Evolutionary conservation across 2,888 invertebrate species (phyloP), one percentile per base, ranked within the genome.

Genomic region (Eupithecia centaureata): DNA sequence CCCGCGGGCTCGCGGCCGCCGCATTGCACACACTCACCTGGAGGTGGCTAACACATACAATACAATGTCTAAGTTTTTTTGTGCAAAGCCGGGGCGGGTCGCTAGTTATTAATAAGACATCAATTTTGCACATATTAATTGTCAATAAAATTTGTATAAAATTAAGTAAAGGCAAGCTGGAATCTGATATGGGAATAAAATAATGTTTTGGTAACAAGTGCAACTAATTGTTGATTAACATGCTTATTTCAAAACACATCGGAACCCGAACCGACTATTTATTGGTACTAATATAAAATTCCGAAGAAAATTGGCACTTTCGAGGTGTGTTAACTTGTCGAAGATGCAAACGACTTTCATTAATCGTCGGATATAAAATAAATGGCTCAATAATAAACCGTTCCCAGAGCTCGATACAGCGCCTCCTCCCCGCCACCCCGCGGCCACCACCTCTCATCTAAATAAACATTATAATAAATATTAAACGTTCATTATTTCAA

Each of bases 331-430:
- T 57, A 47, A 61, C 58, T 58, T 42, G 68, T 61, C 61, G 66
- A 64, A 61, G 61, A 38, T 61, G 61, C 60, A 54, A 61, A 74
- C 74, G 63, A 51, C 62, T 58, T 13, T 38, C 74, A 76, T 68
- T 54, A 63, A 66, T 68, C 65, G 25, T 60, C 4, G 59, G 59
- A 75, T 77, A 81, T 42, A 8, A 42, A 42, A 42, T 82, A 79
- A 82, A 82, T 83, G 79, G 57, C 65, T 75, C 82, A 82, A 84
- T 85, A 79, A 42, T 80, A 78, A 81, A 73, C 65, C 71, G 70
- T 52, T 25, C 5, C 15, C n/a, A n/a, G n/a, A n/a, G n/a, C n/a
- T n/a, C n/a, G n/a, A n/a, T n/a, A n/a, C n/a, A n/a, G n/a, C n/a
- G n/a, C n/a, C n/a, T n/a, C n/a, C n/a, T n/a, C n/a, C n/a, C n/a